Evolutionary conservation across 2,888 invertebrate species (phyloP), one percentile per base, ranked within the genome.

Genomic region (Rhamphomyia laevipes): DNA sequence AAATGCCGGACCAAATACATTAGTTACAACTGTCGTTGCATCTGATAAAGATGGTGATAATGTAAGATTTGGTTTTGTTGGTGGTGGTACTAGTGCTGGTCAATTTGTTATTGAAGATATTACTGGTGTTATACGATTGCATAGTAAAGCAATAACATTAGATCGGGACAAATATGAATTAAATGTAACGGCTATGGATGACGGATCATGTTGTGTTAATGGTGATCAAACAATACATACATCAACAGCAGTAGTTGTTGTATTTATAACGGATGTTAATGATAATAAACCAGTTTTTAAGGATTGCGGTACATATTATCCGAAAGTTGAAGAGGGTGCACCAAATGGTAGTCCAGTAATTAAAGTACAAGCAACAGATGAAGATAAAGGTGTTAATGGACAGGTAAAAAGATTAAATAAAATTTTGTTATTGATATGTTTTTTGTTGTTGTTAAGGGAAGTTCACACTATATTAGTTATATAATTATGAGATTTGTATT

Each of bases 41-140:
- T 92, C 92, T 7, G 96, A 96, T 67, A 94, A 94, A 71, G 95
- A 96, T 68, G 95, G 96, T 11, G 95, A 96, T 67, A 93, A 92
- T 69, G 93, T 96, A 6, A 77, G 91, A 48, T 95, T 92, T 63
- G 88, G 87, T 44, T 89, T 89, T 71, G 91, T 91, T 43, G 90
- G 91, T 12, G 91, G 91, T 27, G 87, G 86, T 51, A 90, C 88
- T 0, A 84, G 83, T 46, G 90, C 91, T 0, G 93, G 92, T 0
- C 92, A 93, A 66, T 94, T 93, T 67, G 91, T 91, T 16, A 94
- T 93, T 56, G 93, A 94, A 73, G 91, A 93, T 69, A 91, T 92
- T 55, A 94, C 93, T 43, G 93, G 92, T 58, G 93, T 93, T 30
- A 94, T 93, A 58, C 83, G 93, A 53, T 72, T 94, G 47, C 90